A percentile compares a stretch with the other conserved stretches of the same genome.
These are phyloP conservation scores for Rhinella marina DNA, from an alignment of 2,797 vertebrate species.

Conservation along the genomic window DNA sequence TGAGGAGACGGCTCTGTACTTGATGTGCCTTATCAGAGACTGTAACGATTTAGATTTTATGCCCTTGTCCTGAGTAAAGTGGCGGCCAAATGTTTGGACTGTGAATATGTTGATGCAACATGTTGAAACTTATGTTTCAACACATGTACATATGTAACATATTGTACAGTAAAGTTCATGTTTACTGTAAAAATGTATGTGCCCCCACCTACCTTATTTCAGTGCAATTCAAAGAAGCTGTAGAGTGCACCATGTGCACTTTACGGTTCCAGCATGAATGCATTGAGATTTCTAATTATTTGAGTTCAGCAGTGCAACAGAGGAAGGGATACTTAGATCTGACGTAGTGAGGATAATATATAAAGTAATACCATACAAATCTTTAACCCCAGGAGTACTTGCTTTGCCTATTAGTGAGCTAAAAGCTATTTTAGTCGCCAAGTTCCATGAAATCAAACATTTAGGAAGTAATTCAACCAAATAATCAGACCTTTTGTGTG, in stretches of 20 bases:
- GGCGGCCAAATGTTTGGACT: too few species aligned
- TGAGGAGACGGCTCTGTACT: too few species aligned
- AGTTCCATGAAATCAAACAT: constrained; percentile 13
- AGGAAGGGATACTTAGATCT: not conserved
- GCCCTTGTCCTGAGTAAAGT: too few species aligned
- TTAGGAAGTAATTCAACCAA: constrained; percentile 46
- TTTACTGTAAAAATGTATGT: too few species aligned
- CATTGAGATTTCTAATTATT: not conserved
- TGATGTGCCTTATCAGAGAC: too few species aligned
- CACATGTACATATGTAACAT: too few species aligned
- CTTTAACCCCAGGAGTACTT: not conserved
- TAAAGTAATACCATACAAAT: not conserved
- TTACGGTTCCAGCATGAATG: not conserved
- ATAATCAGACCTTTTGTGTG: constrained; percentile 52
- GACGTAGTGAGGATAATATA: not conserved
- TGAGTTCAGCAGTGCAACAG: not conserved
- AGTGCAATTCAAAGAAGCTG: too few species aligned
- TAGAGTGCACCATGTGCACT: not conserved
- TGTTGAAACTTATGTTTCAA: too few species aligned
- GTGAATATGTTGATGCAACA: too few species aligned
- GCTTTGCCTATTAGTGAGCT: not conserved
- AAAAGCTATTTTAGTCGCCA: constrained; percentile 19
- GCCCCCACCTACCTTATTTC: too few species aligned
- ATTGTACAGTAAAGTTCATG: too few species aligned
- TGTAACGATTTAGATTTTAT: too few species aligned